Conservation (phyloP, 1,140 invertebrate species). For the Alviniconcha marisindica region DNA sequence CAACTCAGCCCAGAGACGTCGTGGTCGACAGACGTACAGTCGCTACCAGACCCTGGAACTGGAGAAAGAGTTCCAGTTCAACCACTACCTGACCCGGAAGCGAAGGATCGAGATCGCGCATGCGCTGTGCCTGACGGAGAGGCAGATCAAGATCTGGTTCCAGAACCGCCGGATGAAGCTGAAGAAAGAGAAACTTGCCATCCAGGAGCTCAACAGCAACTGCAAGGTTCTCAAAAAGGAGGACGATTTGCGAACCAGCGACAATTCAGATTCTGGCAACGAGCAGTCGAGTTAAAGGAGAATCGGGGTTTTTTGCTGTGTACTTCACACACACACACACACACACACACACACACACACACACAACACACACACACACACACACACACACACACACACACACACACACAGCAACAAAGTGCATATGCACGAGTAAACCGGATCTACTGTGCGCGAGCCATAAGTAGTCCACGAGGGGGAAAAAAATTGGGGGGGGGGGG, state of each 20-base stretch:
- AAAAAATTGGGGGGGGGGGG: too few species aligned
- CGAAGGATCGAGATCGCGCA: constrained; percentile 93
- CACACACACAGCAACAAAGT: too few species aligned
- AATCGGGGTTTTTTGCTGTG: too few species aligned
- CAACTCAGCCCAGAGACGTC: constrained; percentile 94
- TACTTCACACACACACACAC: too few species aligned
- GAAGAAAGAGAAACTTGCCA: constrained; percentile 96
- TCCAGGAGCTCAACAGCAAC: constrained; percentile 55
- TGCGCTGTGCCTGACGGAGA: constrained; percentile 90
- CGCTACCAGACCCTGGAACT: constrained; percentile 86
- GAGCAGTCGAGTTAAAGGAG: constrained; percentile 45
- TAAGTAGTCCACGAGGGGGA: too few species aligned
- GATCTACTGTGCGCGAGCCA: too few species aligned
- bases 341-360: too few species aligned
- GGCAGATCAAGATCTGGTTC: constrained; percentile 88
- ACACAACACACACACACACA: too few species aligned
- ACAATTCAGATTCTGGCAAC: constrained; percentile 35
- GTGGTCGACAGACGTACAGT: constrained; percentile 97
- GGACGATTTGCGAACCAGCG: constrained; percentile 12
- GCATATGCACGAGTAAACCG: too few species aligned
- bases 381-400: too few species aligned
- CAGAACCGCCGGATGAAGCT: constrained; percentile 99
- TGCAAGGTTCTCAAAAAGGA: constrained; percentile 29
- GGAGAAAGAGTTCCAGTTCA: constrained; percentile 83
- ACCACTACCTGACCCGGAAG: constrained; percentile 82